Evolutionary conservation across 2,888 invertebrate genomes (phyloP).

Genomic region (Sialis fuliginosa): DNA sequence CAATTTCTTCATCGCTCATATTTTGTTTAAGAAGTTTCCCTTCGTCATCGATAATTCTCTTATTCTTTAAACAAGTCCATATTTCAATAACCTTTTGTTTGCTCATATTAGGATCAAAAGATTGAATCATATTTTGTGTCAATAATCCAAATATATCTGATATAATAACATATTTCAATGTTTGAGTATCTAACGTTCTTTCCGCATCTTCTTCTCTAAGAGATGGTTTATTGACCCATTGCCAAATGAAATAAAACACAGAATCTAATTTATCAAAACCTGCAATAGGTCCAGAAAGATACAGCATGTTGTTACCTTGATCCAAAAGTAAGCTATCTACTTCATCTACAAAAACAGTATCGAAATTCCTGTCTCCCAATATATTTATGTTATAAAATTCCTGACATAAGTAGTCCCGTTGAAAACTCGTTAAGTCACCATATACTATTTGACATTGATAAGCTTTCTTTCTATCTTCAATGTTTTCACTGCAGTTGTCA

Average conservation of each 20-base stretch:
- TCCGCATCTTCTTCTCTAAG: neutral
- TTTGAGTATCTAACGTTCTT: too few relatives aligned
- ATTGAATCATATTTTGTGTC: too few relatives aligned
- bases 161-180: too few relatives aligned
- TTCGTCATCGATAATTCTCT: too few relatives aligned
- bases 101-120: too few relatives aligned
- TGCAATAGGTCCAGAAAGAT: conserved; percentile 20
- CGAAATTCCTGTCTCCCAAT: conserved; percentile 14
- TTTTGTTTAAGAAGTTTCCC: too few relatives aligned
- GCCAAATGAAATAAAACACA: conserved; percentile 18
- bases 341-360: conserved; percentile 22
- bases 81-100: too few relatives aligned
- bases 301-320: conserved; percentile 21
- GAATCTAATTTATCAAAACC: conserved; percentile 20
- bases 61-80: too few relatives aligned
- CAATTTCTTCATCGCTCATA: too few relatives aligned
- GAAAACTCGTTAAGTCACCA: conserved; percentile 18
- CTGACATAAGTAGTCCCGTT: conserved; percentile 18
- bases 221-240: conserved; percentile 10
- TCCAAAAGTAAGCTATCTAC: conserved; percentile 25
- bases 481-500: conserved; percentile 14
- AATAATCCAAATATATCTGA: too few relatives aligned
- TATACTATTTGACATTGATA: conserved; percentile 17
- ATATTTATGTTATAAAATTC: conserved; percentile 18
- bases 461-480: conserved; percentile 11